Conservation (phyloP, 2,888 invertebrate species). For the Drosophila flavopinicola region DNA sequence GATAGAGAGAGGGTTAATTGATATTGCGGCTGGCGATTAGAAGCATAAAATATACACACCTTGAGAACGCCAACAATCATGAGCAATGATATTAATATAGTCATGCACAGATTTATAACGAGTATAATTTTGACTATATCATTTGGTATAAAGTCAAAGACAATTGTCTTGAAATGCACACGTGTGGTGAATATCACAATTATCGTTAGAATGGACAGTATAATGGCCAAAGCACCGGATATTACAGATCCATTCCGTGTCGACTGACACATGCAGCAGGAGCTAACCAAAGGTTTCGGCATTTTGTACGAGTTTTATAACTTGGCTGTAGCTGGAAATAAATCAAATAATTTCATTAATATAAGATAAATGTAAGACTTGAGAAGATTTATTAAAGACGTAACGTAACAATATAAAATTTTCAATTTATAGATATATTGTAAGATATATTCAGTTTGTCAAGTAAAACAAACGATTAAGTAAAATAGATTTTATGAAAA, state of each 20-base stretch:
- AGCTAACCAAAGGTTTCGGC: slow-evolving; percentile 86
- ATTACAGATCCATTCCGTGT: slow-evolving; percentile 90
- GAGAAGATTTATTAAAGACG: background rate
- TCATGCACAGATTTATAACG: slow-evolving; percentile 92
- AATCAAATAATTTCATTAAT: background rate
- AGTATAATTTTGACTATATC: slow-evolving; percentile 91
- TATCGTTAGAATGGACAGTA: slow-evolving; percentile 90
- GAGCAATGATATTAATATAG: slow-evolving; percentile 91
- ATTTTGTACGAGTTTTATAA: slow-evolving; percentile 59
- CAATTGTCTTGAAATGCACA: slow-evolving; percentile 90
- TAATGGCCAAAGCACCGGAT: slow-evolving; percentile 89
- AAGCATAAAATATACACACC: slow-evolving; percentile 85
- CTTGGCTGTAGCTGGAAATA: slow-evolving; percentile 25
- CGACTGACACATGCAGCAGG: slow-evolving; percentile 90
- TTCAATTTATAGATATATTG: no score
- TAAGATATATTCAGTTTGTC: no score
- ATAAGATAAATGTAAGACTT: background rate
- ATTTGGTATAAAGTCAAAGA: slow-evolving; percentile 89
- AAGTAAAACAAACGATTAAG: no score
- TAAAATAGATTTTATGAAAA: no score
- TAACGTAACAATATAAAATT: background rate
- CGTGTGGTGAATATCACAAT: slow-evolving; percentile 88
- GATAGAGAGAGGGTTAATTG: background rate
- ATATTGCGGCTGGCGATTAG: background rate
- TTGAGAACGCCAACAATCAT: slow-evolving; percentile 90